Evolutionary conservation across 2,797 vertebrate genomes (phyloP), one percentile per base, ranked within the genome.

Genomic region (Parauchenoglanis punctatus): DNA sequence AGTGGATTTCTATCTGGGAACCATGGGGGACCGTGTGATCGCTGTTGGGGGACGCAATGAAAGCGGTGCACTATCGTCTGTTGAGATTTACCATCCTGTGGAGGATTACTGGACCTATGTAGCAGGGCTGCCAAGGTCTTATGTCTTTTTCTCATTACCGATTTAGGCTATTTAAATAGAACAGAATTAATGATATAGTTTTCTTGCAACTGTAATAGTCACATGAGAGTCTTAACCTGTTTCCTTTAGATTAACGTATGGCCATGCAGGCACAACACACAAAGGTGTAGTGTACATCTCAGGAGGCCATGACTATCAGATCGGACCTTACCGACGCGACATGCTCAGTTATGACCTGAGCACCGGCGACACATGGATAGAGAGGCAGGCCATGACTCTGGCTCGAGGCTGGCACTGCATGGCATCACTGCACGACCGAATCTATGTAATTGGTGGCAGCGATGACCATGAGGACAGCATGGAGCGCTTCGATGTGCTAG

Each of bases 391-490:
- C 2, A 99, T 99, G 98, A 94, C 93, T 13, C 93, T 96, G 0
- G 97, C 97, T 0, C 95, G 98, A 0, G 98, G 98, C 15, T 99
- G 98, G 98, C 98, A 99, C 95, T 97, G 97, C 94, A 99, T 99
- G 98, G 97, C 97, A 61, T 97, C 98, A 65, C 91, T 98, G 49
- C 93, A 94, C 18, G 96, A 98, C 91, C 96, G 91, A 12, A 96
- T 99, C 93, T 99, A 98, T 67, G 97, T 96, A 88, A 96, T 99
- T 0, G 98, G 98, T 0, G 98, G 98, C 91, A 99, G 98, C 0
- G 95, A 99, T 0, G 97, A 99, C 94, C 96, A 96, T 28, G 94
- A 96, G 2, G 97, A 97, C 88, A 97, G 97, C 86, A 96, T 97
- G 87, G 97, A 99, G 68, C 97, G 97, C 3, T 98, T 98, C 0